Evolutionary conservation across 2,113 vertebrate genomes (phyloP).

Genomic region (Lepidothrix coronata): DNA sequence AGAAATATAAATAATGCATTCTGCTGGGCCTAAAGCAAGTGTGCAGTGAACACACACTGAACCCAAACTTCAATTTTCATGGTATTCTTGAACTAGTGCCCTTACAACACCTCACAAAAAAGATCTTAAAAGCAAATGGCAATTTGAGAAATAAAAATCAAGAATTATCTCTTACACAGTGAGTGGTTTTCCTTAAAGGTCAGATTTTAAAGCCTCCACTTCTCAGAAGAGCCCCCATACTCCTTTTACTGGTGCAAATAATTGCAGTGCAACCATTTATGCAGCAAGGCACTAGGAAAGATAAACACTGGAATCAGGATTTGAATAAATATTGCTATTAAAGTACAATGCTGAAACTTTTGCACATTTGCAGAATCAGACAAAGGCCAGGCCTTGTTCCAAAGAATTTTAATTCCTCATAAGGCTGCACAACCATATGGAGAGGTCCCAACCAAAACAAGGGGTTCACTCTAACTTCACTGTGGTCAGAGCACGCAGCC

Average conservation of each 20-base stretch:
- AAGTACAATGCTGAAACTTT: slow-evolving; percentile 32
- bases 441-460: neutral
- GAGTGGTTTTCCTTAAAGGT: neutral
- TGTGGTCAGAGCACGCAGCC: neutral
- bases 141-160: neutral
- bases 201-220: neutral
- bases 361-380: slow-evolving; percentile 10
- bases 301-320: slow-evolving; percentile 16
- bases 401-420: slow-evolving; percentile 13
- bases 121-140: neutral
- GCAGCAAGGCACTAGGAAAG: neutral
- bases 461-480: neutral
- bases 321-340: slow-evolving; percentile 47
- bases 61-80: neutral
- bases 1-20: neutral
- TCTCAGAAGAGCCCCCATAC: neutral
- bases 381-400: slow-evolving; percentile 7
- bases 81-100: neutral
- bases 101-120: neutral
- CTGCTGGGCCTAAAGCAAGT: neutral
- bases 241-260: neutral
- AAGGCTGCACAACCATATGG: neutral
- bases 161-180: neutral
- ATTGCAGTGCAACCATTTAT: neutral
- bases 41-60: neutral